Conservation (phyloP, 2,113 vertebrate species). For the Spilogale gracilis region DNA sequence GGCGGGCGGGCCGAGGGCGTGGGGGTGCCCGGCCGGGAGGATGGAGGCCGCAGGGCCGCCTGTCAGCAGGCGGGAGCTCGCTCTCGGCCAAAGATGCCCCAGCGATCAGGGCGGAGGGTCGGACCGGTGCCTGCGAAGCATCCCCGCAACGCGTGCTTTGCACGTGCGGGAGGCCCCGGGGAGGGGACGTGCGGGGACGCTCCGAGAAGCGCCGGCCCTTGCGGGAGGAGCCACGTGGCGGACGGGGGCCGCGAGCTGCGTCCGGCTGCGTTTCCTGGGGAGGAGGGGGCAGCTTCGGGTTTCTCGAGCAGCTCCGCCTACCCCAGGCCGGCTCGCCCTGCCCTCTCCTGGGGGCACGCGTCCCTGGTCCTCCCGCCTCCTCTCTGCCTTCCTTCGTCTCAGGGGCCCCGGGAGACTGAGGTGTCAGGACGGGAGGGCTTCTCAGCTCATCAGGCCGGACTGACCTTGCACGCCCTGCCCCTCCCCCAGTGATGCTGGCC, state of each 20-base stretch:
- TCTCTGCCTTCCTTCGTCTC: accelerated
- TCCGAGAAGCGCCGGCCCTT: not conserved
- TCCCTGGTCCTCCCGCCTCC: not conserved
- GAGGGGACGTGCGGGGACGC: not conserved
- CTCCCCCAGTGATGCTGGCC: slow-evolving; percentile 88
- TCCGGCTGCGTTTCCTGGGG: not conserved
- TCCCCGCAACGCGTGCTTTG: not conserved
- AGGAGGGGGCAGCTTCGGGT: not conserved
- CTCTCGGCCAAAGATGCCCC: not conserved
- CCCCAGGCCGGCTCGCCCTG: not conserved
- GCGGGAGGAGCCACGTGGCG: not conserved
- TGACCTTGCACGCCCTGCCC: not conserved
- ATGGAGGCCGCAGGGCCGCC: too few species aligned
- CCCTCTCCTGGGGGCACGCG: not conserved
- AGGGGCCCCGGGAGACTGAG: not conserved
- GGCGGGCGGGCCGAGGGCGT: not conserved
- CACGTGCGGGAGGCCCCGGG: not conserved
- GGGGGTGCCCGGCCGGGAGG: not conserved
- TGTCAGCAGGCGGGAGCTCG: too few species aligned
- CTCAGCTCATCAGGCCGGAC: not conserved
- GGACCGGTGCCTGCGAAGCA: too few species aligned
- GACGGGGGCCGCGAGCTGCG: too few species aligned
- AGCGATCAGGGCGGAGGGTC: not conserved
- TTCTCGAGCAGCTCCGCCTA: not conserved
- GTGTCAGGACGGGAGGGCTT: not conserved